Evolutionary conservation across 1,140 invertebrate species (phyloP).

Genomic region (Drosophila miranda): DNA sequence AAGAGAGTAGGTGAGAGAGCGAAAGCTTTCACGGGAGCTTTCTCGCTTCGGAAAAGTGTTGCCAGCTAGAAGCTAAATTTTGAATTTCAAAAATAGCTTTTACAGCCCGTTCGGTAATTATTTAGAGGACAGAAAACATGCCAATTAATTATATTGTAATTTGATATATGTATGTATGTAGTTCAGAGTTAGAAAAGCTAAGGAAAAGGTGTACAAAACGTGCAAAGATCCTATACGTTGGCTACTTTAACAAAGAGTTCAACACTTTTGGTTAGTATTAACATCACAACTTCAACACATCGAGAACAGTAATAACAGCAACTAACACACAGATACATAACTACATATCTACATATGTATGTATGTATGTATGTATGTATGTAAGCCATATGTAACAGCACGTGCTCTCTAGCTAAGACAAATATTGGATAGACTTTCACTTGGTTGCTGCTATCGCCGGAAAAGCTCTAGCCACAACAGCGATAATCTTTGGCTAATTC

Average conservation of each 20-base stretch:
- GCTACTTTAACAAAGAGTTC: constrained; percentile 36
- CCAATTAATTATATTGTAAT: constrained; percentile 39
- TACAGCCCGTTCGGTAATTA: constrained; percentile 6
- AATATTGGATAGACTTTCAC: constrained; percentile 32
- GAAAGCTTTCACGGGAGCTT: constrained; percentile 46
- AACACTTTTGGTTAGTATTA: constrained; percentile 35
- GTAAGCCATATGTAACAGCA: not conserved
- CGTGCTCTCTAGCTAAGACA: constrained; percentile 45
- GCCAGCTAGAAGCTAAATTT: constrained; percentile 34
- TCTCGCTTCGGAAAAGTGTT: constrained; percentile 33
- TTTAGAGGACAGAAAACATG: constrained; percentile 56
- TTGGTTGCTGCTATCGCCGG: constrained; percentile 25
- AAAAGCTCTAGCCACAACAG: constrained; percentile 22
- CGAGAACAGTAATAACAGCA: constrained; percentile 16
- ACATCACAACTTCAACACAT: constrained; percentile 30
- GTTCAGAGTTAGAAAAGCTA: constrained; percentile 6
- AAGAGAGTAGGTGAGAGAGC: constrained; percentile 2
- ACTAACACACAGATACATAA: constrained; percentile 19
- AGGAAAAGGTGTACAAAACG: constrained; percentile 36
- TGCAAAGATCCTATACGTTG: constrained; percentile 38
- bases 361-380: no score
- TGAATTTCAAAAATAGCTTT: constrained; percentile 8
- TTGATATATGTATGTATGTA: no score
- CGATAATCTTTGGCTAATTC: constrained; percentile 37
- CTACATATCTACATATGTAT: no score